These are phyloP conservation scores for Dorcus hopei DNA, from an alignment of 2,888 invertebrate genomes.

Conservation along the genomic window DNA sequence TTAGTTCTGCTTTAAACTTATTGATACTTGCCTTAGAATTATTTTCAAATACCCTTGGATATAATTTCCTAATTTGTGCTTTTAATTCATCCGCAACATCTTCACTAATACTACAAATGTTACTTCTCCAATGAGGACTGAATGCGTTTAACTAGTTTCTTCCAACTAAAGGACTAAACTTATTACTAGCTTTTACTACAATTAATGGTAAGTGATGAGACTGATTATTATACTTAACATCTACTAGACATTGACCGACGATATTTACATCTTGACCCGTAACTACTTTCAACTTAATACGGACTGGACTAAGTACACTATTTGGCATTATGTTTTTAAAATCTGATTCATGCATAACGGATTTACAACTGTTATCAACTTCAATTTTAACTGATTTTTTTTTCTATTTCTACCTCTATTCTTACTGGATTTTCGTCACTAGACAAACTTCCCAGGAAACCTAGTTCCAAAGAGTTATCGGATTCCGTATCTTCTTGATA, in stretches of 20 bases:
- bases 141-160: too few relatives aligned
- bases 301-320: conserved; percentile 1
- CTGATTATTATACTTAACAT: conserved; percentile 6
- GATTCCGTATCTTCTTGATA: background rate
- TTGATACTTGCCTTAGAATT: conserved; percentile 1
- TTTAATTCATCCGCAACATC: background rate
- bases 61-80: background rate
- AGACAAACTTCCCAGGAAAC: too few relatives aligned
- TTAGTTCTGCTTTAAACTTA: conserved; percentile 12
- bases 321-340: conserved; percentile 6
- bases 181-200: conserved; percentile 5
- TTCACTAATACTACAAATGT: background rate
- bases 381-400: background rate
- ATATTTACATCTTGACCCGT: conserved; percentile 13
- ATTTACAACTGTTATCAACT: conserved; percentile 5
- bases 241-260: conserved; percentile 9
- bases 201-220: conserved; percentile 11
- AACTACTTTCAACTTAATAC: conserved; percentile 13
- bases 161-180: too few relatives aligned
- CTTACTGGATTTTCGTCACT: too few relatives aligned
- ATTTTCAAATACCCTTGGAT: conserved; percentile 4
- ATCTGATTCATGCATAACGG: conserved; percentile 3
- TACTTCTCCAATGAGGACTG: conserved; percentile 12
- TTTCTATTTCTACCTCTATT: background rate
- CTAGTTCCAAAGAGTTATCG: too few relatives aligned